phyloP scores from a whole-genome alignment of 1,140 invertebrate species.

The Diuraphis noxia region DNA sequence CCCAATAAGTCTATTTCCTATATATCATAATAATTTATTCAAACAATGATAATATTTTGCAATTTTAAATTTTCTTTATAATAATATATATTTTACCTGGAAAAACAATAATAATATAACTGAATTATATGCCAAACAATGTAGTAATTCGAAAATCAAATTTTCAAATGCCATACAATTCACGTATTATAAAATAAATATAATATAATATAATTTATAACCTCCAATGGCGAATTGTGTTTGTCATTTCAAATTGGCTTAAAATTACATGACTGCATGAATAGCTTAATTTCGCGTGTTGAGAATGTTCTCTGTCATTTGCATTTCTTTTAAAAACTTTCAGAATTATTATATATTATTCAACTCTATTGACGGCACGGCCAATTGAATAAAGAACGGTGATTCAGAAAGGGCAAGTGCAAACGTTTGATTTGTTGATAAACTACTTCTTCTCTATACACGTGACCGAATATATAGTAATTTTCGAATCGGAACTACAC shows the following conservation, averaged over 20 bases:
- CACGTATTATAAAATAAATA: neutral
- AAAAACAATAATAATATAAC: neutral
- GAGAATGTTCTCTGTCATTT: conserved; percentile 19
- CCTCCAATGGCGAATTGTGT: neutral
- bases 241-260: neutral
- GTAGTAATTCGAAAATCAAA: neutral
- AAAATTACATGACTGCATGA: neutral
- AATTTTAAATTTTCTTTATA: no score
- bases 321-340: neutral
- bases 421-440: neutral
- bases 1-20: neutral
- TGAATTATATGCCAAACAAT: no score
- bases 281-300: neutral
- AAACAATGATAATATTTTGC: neutral
- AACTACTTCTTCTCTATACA: neutral
- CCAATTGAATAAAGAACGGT: neutral
- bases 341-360: neutral
- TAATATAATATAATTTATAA: neutral
- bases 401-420: neutral
- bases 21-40: neutral
- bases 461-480: neutral
- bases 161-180: neutral
- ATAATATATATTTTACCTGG: no score
- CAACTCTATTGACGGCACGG: neutral
- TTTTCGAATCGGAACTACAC: neutral